Percentiles rank a stretch among this genome's conserved stretches.
These are phyloP conservation scores for Carollia perspicillata DNA, from an alignment of 2,113 vertebrate species.

Conservation along the genomic window DNA sequence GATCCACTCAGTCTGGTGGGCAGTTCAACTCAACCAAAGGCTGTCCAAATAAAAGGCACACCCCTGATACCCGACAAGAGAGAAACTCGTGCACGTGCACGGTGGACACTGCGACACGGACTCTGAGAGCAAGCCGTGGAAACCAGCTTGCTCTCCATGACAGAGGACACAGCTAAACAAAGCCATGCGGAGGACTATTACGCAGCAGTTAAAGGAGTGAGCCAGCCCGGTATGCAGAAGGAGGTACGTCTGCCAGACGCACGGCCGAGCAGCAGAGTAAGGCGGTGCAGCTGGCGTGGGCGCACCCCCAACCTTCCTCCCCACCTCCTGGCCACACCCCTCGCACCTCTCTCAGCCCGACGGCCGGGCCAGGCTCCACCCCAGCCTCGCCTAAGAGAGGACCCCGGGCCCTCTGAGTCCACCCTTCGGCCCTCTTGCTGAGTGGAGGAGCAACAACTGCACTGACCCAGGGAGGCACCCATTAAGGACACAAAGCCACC, in stretches of 20 bases:
- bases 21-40: not conserved
- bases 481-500: not conserved
- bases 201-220: accelerated
- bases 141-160: too few species aligned
- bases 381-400: not conserved
- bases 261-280: accelerated
- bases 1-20: not conserved
- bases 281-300: not conserved
- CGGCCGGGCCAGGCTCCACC: not conserved
- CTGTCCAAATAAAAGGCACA: not conserved
- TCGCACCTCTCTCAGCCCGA: not conserved
- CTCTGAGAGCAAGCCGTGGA: too few species aligned
- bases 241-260: too few species aligned
- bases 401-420: too few species aligned
- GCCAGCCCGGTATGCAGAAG: accelerated
- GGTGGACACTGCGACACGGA: accelerated
- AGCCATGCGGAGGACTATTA: accelerated
- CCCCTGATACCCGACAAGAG: not conserved
- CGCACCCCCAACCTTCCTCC: accelerated
- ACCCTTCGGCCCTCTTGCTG: not conserved
- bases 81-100: accelerated
- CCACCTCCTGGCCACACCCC: not conserved
- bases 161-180: accelerated
- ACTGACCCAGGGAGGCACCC: not conserved
- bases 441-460: not conserved